These are phyloP conservation scores for Sebastes vulpes DNA, from an alignment of 2,797 vertebrate species.

Conservation along the genomic window DNA sequence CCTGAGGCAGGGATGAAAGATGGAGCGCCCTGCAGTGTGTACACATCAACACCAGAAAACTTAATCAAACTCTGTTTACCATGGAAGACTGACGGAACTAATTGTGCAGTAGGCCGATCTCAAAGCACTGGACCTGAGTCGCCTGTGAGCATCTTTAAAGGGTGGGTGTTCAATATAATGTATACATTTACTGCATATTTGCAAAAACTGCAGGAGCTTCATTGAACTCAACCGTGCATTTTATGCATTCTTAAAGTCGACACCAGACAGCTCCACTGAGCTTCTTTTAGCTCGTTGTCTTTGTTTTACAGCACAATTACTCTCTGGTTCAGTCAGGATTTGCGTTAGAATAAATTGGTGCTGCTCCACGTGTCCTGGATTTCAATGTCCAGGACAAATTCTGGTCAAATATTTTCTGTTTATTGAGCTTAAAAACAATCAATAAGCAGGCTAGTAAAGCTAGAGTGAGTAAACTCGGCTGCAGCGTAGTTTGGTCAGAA, in stretches of 20 bases:
- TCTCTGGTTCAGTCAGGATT: neutral
- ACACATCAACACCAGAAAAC: conserved; percentile 53
- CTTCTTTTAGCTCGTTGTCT: neutral
- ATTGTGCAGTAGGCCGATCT: conserved; percentile 56
- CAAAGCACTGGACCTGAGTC: conserved; percentile 48
- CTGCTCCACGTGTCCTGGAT: neutral
- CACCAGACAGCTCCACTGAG: neutral
- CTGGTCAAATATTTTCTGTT: no score
- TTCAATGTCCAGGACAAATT: neutral
- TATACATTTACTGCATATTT: conserved; percentile 27
- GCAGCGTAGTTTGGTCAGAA: neutral
- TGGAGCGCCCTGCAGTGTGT: conserved; percentile 35
- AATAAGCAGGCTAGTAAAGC: neutral
- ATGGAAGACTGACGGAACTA: conserved; percentile 55
- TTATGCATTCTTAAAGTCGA: conserved; percentile 10
- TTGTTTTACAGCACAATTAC: neutral
- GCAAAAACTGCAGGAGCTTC: conserved; percentile 41
- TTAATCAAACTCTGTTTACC: conserved; percentile 62
- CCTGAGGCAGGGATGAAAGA: conserved; percentile 58
- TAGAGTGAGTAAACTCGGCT: neutral
- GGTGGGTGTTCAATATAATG: conserved; percentile 17
- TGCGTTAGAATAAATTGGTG: neutral
- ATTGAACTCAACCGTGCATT: conserved; percentile 16
- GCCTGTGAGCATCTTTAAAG: conserved; percentile 40
- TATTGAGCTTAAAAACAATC: neutral